Evolutionary conservation across 1,140 invertebrate species (phyloP), one percentile per base, ranked within the genome.

Genomic region (Papilio glaucus): DNA sequence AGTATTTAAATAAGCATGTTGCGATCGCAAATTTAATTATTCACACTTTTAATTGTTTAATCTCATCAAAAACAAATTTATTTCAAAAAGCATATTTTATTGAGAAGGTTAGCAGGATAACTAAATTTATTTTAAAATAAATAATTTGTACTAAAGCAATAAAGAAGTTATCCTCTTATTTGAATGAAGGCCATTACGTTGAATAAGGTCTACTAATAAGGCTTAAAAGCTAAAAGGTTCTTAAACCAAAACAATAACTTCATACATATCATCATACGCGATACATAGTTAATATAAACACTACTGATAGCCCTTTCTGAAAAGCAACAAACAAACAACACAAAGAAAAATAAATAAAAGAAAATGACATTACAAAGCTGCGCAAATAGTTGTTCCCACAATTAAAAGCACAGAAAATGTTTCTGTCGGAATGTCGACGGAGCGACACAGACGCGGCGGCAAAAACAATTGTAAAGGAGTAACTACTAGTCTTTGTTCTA

Each of bases 291-390:
- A 24, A 67, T 39, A n/a, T n/a, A 33, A 45, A 33, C n/a, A 68
- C 24, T 45, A 45, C 24, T 33, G 8, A 49, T 45, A 21, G 5
- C 10, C 49, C 4, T 18, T 26, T n/a, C n/a, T 29, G 3, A 68
- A 68, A 68, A 24, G 29, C 12, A 15, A 41, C 38, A 24, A 24
- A 24, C 24, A 41, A 39, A 65, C 18, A 2, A 21, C 7, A 53
- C 45, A 53, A 69, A 53, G 41, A 68, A 45, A 41, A 42, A 29
- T 42, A 29, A 69, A 69, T 69, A 53, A 69, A 69, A 69, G 42
- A 18, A 49, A 53, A 53, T 33, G n/a, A 33, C 37, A 42, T 49
- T 69, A 49, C 65, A 29, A 37, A 18, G 18, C 39, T 69, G 13
- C 42, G 24, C 42, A 69, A 69, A 69, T 69, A 69, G 42, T 37